These are phyloP conservation scores for Cynopterus sphinx DNA, from an alignment of 2,797 vertebrate species.

Conservation along the genomic window DNA sequence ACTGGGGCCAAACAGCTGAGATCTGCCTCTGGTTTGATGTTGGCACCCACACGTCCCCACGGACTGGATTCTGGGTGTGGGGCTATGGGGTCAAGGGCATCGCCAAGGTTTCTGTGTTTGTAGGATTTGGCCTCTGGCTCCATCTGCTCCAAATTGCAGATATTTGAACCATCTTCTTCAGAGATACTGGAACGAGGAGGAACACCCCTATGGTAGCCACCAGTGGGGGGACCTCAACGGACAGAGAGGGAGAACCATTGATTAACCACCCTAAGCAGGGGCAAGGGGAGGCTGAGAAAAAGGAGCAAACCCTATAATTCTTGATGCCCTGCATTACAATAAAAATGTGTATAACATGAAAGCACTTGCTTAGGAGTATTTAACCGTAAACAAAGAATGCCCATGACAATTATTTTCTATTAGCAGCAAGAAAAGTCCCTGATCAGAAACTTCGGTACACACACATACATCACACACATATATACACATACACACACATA, in stretches of 20 bases:
- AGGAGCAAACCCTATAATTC: background rate
- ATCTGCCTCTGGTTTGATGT: background rate
- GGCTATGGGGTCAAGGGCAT: background rate
- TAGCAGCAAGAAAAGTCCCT: background rate
- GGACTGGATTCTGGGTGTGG: background rate
- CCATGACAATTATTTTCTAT: background rate
- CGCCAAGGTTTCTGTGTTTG: background rate
- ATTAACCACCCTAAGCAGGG: background rate
- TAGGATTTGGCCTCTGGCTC: background rate
- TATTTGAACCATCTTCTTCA: background rate
- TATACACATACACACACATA: too few species aligned
- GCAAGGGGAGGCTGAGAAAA: background rate
- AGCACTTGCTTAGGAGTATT: background rate
- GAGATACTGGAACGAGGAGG: background rate
- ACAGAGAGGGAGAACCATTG: background rate
- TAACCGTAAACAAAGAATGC: background rate
- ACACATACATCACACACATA: background rate
- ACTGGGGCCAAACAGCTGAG: background rate
- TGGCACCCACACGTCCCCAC: background rate
- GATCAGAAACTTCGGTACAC: background rate
- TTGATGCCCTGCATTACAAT: background rate
- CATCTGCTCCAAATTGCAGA: background rate
- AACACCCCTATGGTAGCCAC: too few species aligned
- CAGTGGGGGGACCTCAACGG: background rate
- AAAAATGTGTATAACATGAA: background rate